phyloP scores from a whole-genome alignment of 2,888 invertebrate genomes.

The Scrobipalpa costella region DNA sequence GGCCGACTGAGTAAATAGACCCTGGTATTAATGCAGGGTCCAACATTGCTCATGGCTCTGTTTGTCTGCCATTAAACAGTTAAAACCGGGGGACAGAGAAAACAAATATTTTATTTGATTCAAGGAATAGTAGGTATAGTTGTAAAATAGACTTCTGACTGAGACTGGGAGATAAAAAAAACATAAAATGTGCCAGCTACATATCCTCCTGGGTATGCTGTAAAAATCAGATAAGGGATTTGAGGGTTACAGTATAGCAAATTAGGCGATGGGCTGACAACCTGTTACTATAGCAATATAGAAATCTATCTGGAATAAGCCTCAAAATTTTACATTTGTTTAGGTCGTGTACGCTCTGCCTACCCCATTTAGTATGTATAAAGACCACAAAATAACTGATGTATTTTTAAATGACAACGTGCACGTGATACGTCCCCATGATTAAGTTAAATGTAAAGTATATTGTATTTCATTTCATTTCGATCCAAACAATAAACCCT shows the following conservation, averaged over 20 bases:
- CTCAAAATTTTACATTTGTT: too few relatives aligned
- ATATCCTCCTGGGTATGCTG: too few relatives aligned
- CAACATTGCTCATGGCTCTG: conserved; percentile 75
- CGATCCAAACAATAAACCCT: conserved; percentile 14
- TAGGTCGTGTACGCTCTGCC: too few relatives aligned
- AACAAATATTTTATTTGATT: conserved; percentile 20
- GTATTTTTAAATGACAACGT: background rate
- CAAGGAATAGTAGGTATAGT: background rate
- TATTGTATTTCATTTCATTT: conserved; percentile 10
- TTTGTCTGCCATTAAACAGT: conserved; percentile 44
- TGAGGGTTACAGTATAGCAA: too few relatives aligned
- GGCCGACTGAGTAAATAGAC: conserved; percentile 75
- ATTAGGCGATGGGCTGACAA: too few relatives aligned
- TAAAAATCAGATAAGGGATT: too few relatives aligned
- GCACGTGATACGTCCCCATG: background rate
- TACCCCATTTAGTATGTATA: background rate
- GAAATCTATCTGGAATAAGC: too few relatives aligned
- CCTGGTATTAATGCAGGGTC: conserved; percentile 73
- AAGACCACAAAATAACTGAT: background rate
- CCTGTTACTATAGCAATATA: too few relatives aligned
- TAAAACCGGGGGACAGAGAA: background rate
- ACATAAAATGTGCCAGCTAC: too few relatives aligned
- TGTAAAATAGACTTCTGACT: too few relatives aligned
- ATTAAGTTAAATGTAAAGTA: conserved; percentile 4
- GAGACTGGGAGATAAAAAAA: too few relatives aligned